phyloP scores from a whole-genome alignment of 2,113 vertebrate species.

The Alaudala cheleensis region DNA sequence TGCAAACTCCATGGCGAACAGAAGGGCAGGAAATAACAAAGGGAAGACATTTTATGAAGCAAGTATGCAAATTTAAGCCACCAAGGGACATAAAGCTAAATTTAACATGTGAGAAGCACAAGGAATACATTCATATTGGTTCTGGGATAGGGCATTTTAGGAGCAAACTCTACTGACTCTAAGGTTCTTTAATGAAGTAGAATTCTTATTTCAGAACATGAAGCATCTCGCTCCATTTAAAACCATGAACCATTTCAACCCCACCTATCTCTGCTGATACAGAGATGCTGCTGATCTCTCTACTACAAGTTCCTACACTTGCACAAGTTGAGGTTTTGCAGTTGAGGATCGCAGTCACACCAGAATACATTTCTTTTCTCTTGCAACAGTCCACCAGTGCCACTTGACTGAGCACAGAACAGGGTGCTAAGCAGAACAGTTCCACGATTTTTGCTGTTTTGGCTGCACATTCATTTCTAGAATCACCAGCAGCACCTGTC shows the following conservation, averaged over 20 bases:
- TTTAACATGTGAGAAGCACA: background rate
- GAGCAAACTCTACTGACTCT: background rate
- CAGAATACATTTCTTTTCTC: background rate
- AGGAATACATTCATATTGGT: background rate
- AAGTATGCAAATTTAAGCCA: background rate
- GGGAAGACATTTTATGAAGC: background rate
- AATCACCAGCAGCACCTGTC: background rate
- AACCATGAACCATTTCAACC: background rate
- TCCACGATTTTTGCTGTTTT: background rate
- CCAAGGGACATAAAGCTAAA: background rate
- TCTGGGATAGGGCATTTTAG: background rate
- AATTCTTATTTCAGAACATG: background rate
- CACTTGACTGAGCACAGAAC: background rate
- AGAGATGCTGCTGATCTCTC: no score
- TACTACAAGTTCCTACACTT: background rate
- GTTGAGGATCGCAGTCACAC: background rate
- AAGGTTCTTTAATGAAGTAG: background rate
- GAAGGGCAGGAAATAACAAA: constrained; percentile 3
- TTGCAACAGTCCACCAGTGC: background rate
- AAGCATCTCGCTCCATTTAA: background rate
- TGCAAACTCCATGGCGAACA: background rate
- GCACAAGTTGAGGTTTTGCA: background rate
- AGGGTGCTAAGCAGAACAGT: background rate
- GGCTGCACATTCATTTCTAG: background rate
- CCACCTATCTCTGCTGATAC: background rate